phyloP scores from a whole-genome alignment of 2,888 invertebrate genomes.

The Eucera pruinosa region DNA sequence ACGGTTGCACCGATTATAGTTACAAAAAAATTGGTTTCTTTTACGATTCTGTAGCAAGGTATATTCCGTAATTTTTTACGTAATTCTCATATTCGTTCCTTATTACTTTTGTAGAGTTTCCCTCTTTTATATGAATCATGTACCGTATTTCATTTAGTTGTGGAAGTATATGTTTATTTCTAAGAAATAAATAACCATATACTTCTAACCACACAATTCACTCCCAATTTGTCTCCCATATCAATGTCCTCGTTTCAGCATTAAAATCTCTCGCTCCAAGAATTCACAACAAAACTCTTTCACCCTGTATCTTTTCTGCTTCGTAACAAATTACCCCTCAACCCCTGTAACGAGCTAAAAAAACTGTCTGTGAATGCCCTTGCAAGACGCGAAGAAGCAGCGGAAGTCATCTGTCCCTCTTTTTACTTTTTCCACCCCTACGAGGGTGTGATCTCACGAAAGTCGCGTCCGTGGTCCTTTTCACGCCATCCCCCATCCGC shows the following conservation, averaged over 20 bases:
- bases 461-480: slow-evolving; percentile 11
- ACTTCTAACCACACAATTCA: background rate
- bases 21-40: too few relatives aligned
- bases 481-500: slow-evolving; percentile 10
- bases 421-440: background rate
- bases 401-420: background rate
- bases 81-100: too few relatives aligned
- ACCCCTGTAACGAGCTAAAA: background rate
- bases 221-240: background rate
- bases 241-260: slow-evolving; percentile 9
- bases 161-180: too few relatives aligned
- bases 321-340: slow-evolving; percentile 7
- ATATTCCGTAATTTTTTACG: too few relatives aligned
- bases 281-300: background rate
- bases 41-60: too few relatives aligned
- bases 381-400: slow-evolving; percentile 13
- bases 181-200: background rate
- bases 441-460: slow-evolving; percentile 7
- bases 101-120: too few relatives aligned
- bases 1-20: too few relatives aligned
- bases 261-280: slow-evolving; percentile 16
- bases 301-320: background rate
- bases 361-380: slow-evolving; percentile 14
- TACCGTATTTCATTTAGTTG: background rate
- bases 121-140: too few relatives aligned